Conservation (phyloP, 2,888 invertebrate species). For the Lepidocyrtinus sp. region DNA sequence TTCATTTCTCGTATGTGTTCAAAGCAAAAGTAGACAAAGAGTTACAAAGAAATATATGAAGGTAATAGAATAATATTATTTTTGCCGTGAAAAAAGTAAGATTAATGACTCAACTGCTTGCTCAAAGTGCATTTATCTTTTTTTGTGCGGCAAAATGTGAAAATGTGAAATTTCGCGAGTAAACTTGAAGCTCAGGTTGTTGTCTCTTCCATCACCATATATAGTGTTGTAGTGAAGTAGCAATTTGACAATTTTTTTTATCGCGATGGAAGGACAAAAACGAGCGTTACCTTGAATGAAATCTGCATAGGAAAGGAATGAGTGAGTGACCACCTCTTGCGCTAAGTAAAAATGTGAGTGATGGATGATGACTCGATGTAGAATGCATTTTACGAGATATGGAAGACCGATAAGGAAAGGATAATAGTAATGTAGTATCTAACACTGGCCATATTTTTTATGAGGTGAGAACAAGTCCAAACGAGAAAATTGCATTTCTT, state of each 20-base stretch:
- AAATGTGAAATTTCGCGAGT: conserved; percentile 24
- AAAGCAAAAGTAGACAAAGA: too few relatives aligned
- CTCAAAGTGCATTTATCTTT: not conserved
- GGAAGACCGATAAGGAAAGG: not conserved
- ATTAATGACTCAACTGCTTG: conserved; percentile 32
- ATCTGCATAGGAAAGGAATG: conserved; percentile 36
- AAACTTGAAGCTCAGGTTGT: not conserved
- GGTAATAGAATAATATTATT: too few relatives aligned
- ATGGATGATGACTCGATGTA: not conserved
- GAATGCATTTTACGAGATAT: not conserved
- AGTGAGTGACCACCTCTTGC: not conserved
- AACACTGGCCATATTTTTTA: conserved; percentile 28
- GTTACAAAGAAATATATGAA: conserved; percentile 11
- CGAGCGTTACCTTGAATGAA: not conserved
- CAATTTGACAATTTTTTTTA: conserved; percentile 22
- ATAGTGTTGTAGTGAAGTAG: not conserved
- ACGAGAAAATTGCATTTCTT: not conserved
- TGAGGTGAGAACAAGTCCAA: conserved; percentile 37
- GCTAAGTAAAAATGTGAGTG: not conserved
- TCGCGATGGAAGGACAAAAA: conserved; percentile 19
- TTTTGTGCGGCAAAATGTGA: not conserved
- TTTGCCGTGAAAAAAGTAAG: conserved; percentile 42
- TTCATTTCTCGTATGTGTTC: not conserved
- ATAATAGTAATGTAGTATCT: not conserved
- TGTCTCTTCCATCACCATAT: not conserved